Evolutionary conservation across 2,113 vertebrate genomes (phyloP), one percentile per base, ranked within the genome.

Genomic region (Zosterops hypoxanthus): DNA sequence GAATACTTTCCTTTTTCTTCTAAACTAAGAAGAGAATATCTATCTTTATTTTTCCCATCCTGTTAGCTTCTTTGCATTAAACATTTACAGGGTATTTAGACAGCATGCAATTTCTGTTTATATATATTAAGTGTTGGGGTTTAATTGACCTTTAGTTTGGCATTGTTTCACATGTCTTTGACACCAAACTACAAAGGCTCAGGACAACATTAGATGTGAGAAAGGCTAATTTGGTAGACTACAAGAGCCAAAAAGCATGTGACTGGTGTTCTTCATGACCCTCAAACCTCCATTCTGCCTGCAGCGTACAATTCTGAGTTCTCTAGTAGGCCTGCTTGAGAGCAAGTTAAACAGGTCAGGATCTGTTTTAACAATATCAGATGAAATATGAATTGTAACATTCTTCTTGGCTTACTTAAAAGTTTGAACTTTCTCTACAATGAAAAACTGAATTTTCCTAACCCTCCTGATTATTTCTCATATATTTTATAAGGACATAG

Each of bases 311-410:
- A 3, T 34, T 75, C 29, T 31, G n/a, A 75, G 29, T 31, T 90
- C 66, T 76, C 47, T 6, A 9, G n/a, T 41, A 17, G 14, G 65
- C 46, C 39, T 79, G 36, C 59, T 23, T 8, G 2, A 79, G 59
- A 80, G 36, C 46, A 73, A 89, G 34, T 80, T 76, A 89, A 85
- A 91, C 57, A 57, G 14, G 11, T 94, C 91, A 87, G 33, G 78
- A 60, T 80, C 46, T 82, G 47, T 50, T 91, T 52, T 90, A 91
- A 94, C 55, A 92, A 24, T 28, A 76, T 39, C 82, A 65, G 34
- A 73, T 91, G 63, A 94, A 95, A 85, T 84, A 94, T 53, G 55
- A 91, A 80, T 82, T 85, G 75, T n/a, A 80, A 82, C 82, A 82
- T 91, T 88, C 42, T 80, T 95, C 46, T 61, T 65, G 61, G 47